Evolutionary conservation across 2,113 vertebrate species (phyloP).

Genomic region (Heloderma charlesbogerti): DNA sequence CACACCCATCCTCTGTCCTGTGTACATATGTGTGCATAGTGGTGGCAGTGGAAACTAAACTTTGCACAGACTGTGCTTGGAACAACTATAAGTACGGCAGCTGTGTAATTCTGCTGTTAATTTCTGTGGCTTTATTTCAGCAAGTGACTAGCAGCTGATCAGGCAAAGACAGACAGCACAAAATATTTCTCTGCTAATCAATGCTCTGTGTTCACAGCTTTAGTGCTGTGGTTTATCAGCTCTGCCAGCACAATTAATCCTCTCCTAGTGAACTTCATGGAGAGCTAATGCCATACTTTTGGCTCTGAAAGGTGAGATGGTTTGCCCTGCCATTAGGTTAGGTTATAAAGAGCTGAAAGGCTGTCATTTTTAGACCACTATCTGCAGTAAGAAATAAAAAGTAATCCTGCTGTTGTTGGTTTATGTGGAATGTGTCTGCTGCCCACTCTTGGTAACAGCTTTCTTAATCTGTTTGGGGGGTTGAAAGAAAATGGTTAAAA

Average conservation of each 20-base stretch:
- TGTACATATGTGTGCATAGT: background rate
- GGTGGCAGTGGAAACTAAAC: background rate
- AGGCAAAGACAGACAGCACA: background rate
- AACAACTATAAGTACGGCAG: background rate
- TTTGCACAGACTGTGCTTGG: background rate
- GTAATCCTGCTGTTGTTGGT: background rate
- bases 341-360: conserved; percentile 18
- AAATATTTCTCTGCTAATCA: background rate
- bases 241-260: background rate
- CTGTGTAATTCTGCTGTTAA: background rate
- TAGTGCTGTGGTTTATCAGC: background rate
- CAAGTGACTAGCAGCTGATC: background rate
- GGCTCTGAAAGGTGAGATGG: background rate
- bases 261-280: conserved; percentile 33
- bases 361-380: background rate
- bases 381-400: fast-evolving
- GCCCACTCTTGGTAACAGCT: background rate
- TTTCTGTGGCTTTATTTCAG: background rate
- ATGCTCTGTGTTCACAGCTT: conserved; percentile 1
- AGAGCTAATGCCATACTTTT: conserved; percentile 26
- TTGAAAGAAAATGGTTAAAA: background rate
- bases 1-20: background rate
- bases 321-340: conserved; percentile 22
- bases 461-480: fast-evolving
- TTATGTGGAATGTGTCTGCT: background rate